Evolutionary conservation across 2,797 vertebrate species (phyloP).

Genomic region (Danio choprae): DNA sequence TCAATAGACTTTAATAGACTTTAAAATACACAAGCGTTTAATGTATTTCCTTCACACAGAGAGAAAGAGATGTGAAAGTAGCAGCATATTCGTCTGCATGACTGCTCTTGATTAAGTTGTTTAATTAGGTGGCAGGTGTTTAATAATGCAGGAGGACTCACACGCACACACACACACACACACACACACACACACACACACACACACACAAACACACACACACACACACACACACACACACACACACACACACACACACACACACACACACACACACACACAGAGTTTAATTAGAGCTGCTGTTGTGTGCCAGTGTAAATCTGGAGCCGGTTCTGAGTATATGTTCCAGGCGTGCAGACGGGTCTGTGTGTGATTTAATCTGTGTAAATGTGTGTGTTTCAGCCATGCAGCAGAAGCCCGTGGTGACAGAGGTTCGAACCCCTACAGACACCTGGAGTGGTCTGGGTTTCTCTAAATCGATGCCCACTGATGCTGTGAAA

Average conservation of each 20-base stretch:
- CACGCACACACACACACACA: slow-evolving; percentile 33
- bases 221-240: slow-evolving; percentile 19
- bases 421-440: slow-evolving; percentile 81
- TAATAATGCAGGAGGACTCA: slow-evolving; percentile 52
- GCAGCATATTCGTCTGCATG: slow-evolving; percentile 27
- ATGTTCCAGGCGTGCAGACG: not conserved
- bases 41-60: not conserved
- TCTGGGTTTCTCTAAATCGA: slow-evolving; percentile 86
- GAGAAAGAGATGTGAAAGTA: slow-evolving; percentile 9
- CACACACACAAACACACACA: slow-evolving; percentile 28
- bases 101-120: slow-evolving; percentile 46
- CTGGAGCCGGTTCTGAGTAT: slow-evolving; percentile 1
- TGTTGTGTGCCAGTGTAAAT: slow-evolving; percentile 27
- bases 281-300: slow-evolving; percentile 18
- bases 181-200: slow-evolving; percentile 8
- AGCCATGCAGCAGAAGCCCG: slow-evolving; percentile 85
- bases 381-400: slow-evolving; percentile 14
- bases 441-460: slow-evolving; percentile 86
- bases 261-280: slow-evolving; percentile 27
- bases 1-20: not conserved
- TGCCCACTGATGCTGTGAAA: slow-evolving; percentile 82
- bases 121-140: slow-evolving; percentile 57
- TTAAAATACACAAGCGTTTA: slow-evolving; percentile 14
- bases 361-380: slow-evolving; percentile 18
- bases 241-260: slow-evolving; percentile 29